Base-by-base conservation (phyloP, 2,797 vertebrate genomes). In the Xiphorhynchus erythropygius region DNA sequence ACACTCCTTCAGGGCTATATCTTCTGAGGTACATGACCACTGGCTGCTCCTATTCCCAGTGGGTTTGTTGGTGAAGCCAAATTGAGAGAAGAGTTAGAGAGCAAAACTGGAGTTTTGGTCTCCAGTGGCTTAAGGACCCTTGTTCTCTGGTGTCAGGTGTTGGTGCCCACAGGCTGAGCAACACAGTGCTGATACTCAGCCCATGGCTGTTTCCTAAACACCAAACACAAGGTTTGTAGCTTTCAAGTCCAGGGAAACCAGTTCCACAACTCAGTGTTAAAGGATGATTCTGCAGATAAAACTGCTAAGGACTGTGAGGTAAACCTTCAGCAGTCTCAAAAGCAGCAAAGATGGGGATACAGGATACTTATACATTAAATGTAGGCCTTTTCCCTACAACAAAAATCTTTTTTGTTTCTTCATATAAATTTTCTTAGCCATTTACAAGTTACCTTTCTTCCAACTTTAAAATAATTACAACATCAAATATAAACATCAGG, bases 1-100 rank as follows among this genome's bases (percentile, higher is more conserved):
- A 56, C 0, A 47, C 3, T 62, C 18, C 33, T 82, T 46, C 13
- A 22, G 4, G 39, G 57, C 57, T 5, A 0, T 5, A 6, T 7
- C 15, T 64, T 18, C n/a, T 2, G 5, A 84, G 9, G 63, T 12
- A 83, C 33, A 71, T 46, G 24, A 53, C 55, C 39, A 57, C 33
- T n/a, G 39, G 9, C 42, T 73, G 21, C 42, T 84, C 19, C 46
- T 82, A 0, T 21, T 63, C 32, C 35, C 63, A 33, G 19, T 0
- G 12, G 8, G 8, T 55, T 75, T 75, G 32, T 7, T 64, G 35
- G 57, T 30, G 67, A 83, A 52, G 7, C 13, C 56, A 63, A 41
- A 8, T 1, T 19, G 24, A 22, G 17, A 86, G 75, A 90, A 30
- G 41, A 77, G 42, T 7, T 44, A 41, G 32, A 86, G 18, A n/a